These are phyloP conservation scores for Clivina fossor DNA, from an alignment of 2,888 invertebrate genomes.

Conservation along the genomic window DNA sequence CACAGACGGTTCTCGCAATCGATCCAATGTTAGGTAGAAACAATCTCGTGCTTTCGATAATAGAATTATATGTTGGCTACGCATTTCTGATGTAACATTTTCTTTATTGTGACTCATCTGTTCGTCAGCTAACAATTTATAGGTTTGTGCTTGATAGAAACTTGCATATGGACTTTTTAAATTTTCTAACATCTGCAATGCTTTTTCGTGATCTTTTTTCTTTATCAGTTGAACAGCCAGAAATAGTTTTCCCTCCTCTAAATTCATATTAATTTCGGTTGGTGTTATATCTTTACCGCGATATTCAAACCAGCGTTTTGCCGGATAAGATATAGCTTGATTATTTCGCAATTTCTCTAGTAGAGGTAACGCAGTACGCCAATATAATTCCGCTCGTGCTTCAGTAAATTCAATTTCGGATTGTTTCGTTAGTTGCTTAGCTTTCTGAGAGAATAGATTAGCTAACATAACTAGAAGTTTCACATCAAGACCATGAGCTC, in stretches of 20 bases:
- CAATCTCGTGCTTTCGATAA: constrained; percentile 70
- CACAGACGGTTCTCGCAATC: constrained; percentile 63
- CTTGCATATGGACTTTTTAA: constrained; percentile 78
- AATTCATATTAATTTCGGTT: constrained; percentile 56
- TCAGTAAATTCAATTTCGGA: constrained; percentile 63
- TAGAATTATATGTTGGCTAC: constrained; percentile 63
- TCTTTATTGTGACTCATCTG: constrained; percentile 60
- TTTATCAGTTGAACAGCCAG: constrained; percentile 70
- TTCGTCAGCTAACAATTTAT: constrained; percentile 70
- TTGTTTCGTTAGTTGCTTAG: constrained; percentile 55
- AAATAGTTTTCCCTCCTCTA: constrained; percentile 77
- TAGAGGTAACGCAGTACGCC: constrained; percentile 73
- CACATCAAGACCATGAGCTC: constrained; percentile 79
- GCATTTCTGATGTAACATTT: constrained; percentile 59
- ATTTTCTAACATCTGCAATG: constrained; percentile 69
- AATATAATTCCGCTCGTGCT: constrained; percentile 72
- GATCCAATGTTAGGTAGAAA: constrained; percentile 74
- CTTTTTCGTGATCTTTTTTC: constrained; percentile 73
- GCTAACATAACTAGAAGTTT: constrained; percentile 75
- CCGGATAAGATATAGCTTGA: constrained; percentile 59
- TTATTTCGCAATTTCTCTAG: constrained; percentile 70
- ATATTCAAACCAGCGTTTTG: constrained; percentile 67
- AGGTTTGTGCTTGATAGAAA: constrained; percentile 75
- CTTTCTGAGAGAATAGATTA: constrained; percentile 62
- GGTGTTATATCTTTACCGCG: constrained; percentile 58